Conservation (phyloP, 1,140 invertebrate genomes). For the Potamilus streckersoni region DNA sequence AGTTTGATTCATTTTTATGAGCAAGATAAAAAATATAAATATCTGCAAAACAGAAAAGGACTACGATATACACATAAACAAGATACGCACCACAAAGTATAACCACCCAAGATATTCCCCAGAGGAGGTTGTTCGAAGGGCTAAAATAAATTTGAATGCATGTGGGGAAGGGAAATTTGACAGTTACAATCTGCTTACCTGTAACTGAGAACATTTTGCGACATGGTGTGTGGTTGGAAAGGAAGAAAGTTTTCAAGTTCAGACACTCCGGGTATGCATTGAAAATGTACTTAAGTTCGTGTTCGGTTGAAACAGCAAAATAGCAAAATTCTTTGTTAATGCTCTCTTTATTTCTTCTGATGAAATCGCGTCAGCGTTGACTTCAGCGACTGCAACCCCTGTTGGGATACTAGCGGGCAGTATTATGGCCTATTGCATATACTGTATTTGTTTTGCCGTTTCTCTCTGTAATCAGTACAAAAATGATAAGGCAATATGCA, state of each 20-base stretch:
- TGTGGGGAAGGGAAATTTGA: background rate
- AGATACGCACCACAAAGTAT: background rate
- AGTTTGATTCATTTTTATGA: background rate
- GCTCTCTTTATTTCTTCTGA: no score
- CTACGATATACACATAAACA: background rate
- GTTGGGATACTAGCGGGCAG: no score
- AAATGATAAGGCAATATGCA: no score
- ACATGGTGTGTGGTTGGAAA: slow-evolving; percentile 4
- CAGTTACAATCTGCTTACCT: background rate
- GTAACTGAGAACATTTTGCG: slow-evolving; percentile 4
- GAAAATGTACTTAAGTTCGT: background rate
- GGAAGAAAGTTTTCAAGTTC: background rate
- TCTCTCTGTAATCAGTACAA: no score
- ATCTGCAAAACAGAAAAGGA: background rate
- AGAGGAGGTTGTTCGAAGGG: background rate
- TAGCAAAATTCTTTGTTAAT: background rate
- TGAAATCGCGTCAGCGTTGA: no score
- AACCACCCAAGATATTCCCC: background rate
- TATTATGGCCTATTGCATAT: no score
- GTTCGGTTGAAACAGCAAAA: background rate
- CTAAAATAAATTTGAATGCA: background rate
- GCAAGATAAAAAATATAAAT: background rate
- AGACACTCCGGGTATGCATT: background rate
- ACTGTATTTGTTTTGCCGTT: no score
- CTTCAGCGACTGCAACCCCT: no score